phyloP scores from a whole-genome alignment of 2,797 vertebrate genomes.

The Sylvia borin region DNA sequence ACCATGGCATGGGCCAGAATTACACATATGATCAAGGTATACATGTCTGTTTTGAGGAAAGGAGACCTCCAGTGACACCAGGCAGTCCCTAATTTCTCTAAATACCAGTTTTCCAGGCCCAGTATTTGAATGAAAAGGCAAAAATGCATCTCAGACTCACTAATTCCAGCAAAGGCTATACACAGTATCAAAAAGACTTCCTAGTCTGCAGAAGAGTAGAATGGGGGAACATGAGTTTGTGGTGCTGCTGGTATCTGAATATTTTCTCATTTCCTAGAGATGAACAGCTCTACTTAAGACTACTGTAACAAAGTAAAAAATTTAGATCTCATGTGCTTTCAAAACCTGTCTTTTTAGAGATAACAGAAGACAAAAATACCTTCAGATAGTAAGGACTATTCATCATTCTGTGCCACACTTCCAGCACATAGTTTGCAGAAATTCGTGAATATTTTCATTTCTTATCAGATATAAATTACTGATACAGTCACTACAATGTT shows the following conservation, averaged over 20 bases:
- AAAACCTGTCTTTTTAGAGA: constrained; percentile 23
- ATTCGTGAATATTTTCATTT: constrained; percentile 60
- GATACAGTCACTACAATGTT: constrained; percentile 10
- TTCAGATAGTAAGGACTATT: not conserved
- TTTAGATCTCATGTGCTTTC: not conserved
- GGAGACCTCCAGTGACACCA: not conserved
- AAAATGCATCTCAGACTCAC: not conserved
- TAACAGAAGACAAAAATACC: not conserved
- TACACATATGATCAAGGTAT: not conserved
- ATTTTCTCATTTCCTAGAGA: not conserved
- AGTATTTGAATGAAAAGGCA: not conserved
- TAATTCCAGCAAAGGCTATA: not conserved
- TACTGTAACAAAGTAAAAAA: not conserved
- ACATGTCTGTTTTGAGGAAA: not conserved
- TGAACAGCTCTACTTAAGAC: not conserved
- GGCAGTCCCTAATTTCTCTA: not conserved
- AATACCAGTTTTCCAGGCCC: not conserved
- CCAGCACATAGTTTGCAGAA: not conserved
- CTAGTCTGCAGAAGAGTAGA: not conserved
- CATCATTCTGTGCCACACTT: not conserved
- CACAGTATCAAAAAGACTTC: not conserved
- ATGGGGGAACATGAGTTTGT: not conserved
- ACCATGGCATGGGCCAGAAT: not conserved
- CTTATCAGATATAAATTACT: constrained; percentile 58
- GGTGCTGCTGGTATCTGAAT: not conserved